These are phyloP conservation scores for Entomyzon cyanotis DNA, from an alignment of 2,113 vertebrate species.

Conservation along the genomic window DNA sequence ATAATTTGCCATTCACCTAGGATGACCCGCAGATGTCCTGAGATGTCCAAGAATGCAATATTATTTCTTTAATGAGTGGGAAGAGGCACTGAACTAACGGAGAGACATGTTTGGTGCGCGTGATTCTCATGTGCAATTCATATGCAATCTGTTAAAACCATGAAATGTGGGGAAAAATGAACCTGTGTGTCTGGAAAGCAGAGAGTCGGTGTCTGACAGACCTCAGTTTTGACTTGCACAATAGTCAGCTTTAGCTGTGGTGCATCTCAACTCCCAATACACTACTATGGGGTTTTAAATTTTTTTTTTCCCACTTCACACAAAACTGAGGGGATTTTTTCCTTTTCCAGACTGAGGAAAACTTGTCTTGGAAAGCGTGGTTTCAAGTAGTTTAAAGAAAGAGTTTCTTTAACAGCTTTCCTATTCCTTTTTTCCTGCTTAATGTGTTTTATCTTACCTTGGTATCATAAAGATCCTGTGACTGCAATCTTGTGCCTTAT, in stretches of 20 bases:
- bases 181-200: constrained; percentile 28
- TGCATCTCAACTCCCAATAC: neutral
- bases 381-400: neutral
- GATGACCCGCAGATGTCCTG: neutral
- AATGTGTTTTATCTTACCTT: neutral
- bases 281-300: neutral
- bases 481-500: neutral
- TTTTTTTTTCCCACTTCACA: neutral
- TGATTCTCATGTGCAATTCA: constrained; percentile 34
- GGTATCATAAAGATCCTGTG: neutral
- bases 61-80: neutral
- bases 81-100: neutral
- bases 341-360: neutral
- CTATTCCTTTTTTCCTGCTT: neutral
- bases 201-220: constrained; percentile 14
- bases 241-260: neutral
- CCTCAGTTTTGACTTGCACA: constrained; percentile 45
- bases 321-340: neutral
- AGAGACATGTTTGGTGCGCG: neutral
- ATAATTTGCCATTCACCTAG: neutral
- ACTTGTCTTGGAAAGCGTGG: neutral
- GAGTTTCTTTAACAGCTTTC: neutral
- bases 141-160: neutral
- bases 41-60: neutral
- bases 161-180: neutral